These are phyloP conservation scores for Acanthococcus lagerstroemiae DNA, from an alignment of 2,888 invertebrate genomes.

Conservation along the genomic window DNA sequence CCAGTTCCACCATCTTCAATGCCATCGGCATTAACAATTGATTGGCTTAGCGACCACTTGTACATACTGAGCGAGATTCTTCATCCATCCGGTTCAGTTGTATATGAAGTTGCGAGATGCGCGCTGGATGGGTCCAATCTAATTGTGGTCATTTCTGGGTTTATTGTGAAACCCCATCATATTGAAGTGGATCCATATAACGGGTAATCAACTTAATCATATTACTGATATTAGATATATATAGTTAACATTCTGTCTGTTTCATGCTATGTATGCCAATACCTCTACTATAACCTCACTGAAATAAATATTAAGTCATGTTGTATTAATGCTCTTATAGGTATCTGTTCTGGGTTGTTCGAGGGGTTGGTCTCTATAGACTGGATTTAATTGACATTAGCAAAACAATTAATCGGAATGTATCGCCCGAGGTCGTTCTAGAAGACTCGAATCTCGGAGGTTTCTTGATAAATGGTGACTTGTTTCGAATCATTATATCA, in stretches of 20 bases:
- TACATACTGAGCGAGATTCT: conserved; percentile 69
- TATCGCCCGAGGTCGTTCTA: conserved; percentile 51
- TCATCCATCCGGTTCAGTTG: conserved; percentile 43
- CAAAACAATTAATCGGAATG: conserved; percentile 61
- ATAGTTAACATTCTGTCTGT: background rate
- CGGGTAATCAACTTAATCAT: conserved; percentile 56
- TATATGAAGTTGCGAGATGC: conserved; percentile 67
- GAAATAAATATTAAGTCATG: too few species aligned
- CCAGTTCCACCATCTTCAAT: conserved; percentile 39
- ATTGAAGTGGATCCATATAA: conserved; percentile 87
- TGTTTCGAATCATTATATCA: conserved; percentile 67
- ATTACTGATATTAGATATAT: background rate
- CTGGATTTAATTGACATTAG: conserved; percentile 66
- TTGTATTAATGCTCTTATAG: conserved; percentile 44
- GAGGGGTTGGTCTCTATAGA: conserved; percentile 59
- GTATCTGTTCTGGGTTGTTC: conserved; percentile 67
- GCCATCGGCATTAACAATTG: conserved; percentile 65
- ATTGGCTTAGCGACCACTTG: conserved; percentile 78
- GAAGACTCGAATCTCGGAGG: conserved; percentile 61
- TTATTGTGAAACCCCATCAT: conserved; percentile 60
- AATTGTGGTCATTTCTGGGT: conserved; percentile 58
- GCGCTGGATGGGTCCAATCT: conserved; percentile 62
- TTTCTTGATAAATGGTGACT: conserved; percentile 71
- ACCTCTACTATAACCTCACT: too few species aligned
- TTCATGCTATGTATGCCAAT: background rate